Conservation (phyloP, 2,113 vertebrate species). For the Malurus alboscapulatus region DNA sequence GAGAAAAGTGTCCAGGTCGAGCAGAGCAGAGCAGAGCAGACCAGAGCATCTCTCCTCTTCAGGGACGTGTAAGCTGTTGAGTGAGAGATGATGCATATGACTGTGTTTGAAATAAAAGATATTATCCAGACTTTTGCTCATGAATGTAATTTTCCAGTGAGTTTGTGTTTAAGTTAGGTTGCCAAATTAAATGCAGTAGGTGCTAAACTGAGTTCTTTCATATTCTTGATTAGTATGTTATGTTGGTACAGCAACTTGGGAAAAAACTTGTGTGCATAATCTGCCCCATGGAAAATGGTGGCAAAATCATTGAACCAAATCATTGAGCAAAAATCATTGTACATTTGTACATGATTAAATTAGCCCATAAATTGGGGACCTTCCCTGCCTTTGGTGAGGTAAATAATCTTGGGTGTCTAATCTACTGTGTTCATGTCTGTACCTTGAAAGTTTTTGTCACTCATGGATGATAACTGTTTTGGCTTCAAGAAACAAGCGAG, state of each 20-base stretch:
- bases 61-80: accelerated
- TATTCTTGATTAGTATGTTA: not conserved
- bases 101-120: not conserved
- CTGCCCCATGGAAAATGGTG: not conserved
- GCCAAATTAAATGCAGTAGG: not conserved
- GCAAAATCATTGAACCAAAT: not conserved
- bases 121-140: not conserved
- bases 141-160: not conserved
- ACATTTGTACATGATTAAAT: not conserved
- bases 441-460: not conserved
- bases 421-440: not conserved
- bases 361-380: not conserved
- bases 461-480: not conserved
- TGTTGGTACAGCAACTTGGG: not conserved
- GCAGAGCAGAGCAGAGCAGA: not conserved
- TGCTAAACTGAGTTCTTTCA: not conserved
- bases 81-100: not conserved
- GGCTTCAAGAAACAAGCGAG: not conserved
- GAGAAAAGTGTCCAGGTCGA: not conserved
- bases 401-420: not conserved
- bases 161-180: not conserved
- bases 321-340: not conserved
- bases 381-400: not conserved
- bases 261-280: not conserved
- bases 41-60: not conserved